Evolutionary conservation across 2,113 vertebrate species (phyloP), one percentile per base, ranked within the genome.

Genomic region (Solenodon paradoxus): DNA sequence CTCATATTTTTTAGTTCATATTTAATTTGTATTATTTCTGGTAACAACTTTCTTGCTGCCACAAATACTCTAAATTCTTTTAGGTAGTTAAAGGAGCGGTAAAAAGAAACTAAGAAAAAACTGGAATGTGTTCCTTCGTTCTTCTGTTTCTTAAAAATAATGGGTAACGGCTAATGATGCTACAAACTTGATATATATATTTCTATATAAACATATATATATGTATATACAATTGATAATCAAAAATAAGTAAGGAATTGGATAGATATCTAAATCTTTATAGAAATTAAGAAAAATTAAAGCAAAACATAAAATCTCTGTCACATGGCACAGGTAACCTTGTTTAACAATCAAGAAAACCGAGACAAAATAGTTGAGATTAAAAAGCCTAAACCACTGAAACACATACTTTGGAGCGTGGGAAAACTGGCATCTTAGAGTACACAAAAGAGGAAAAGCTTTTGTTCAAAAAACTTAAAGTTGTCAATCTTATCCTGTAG

Each of bases 381-480:
- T 47, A 90, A 93, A 77, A 68, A 51, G 24, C 28, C 51, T 94
- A 42, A 15, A 63, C 51, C n/a, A 35, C 2, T 1, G 71, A 97
- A 53, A 86, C 11, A 42, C 28, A 45, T 88, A 61, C 61, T 85
- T 82, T 80, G 86, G 38, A 92, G 55, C 15, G 17, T 63, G 32
- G 71, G 59, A 80, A 79, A 90, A 92, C 16, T 47, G 16, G 5
- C 77, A 92, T 89, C 64, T 93, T 15, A 61, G 9, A 79, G 32
- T 53, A 89, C 40, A 93, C 22, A 94, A 85, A 93, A 79, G 26
- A 96, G 61, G 82, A 2, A 77, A 89, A 69, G 64, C 68, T 89
- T 93, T 92, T 90, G 68, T 92, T 92, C 35, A 80, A 87, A 94
- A 74, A 77, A 86, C 28, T 28, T 59, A 40, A 93, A 82, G 26